phyloP scores from a whole-genome alignment of 2,113 vertebrate species.

The Struthio camelus region DNA sequence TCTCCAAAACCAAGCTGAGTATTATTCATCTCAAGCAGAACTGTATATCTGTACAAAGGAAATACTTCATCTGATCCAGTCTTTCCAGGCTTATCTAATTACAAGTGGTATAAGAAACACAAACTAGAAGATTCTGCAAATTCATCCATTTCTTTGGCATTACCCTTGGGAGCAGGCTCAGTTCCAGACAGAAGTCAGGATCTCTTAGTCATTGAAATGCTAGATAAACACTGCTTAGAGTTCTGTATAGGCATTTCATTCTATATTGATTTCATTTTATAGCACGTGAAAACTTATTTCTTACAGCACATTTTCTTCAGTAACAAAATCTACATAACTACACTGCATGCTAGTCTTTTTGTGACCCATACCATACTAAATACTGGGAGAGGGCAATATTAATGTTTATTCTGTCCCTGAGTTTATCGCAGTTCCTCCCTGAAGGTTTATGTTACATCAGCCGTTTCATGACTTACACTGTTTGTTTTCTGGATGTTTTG shows the following conservation, averaged over 20 bases:
- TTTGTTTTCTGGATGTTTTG: neutral
- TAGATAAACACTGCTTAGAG: neutral
- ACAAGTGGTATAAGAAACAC: neutral
- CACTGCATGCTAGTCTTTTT: neutral
- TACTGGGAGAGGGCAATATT: neutral
- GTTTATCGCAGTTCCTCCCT: neutral
- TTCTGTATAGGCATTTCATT: neutral
- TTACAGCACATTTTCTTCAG: neutral
- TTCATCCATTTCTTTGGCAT: neutral
- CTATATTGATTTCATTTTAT: conserved; percentile 15
- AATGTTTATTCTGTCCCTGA: neutral
- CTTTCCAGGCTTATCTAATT: neutral
- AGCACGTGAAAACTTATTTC: neutral
- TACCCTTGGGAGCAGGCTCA: neutral
- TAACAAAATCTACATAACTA: neutral
- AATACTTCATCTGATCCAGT: neutral
- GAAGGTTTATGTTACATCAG: neutral
- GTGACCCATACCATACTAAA: neutral
- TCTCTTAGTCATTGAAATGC: neutral
- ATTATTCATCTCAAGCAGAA: neutral
- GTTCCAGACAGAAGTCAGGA: neutral
- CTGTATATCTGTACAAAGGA: neutral
- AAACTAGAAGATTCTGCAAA: neutral
- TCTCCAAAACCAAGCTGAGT: neutral
- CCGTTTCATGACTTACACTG: neutral